Conservation (phyloP, 1,140 invertebrate genomes). For the Drosophila auraria region DNA sequence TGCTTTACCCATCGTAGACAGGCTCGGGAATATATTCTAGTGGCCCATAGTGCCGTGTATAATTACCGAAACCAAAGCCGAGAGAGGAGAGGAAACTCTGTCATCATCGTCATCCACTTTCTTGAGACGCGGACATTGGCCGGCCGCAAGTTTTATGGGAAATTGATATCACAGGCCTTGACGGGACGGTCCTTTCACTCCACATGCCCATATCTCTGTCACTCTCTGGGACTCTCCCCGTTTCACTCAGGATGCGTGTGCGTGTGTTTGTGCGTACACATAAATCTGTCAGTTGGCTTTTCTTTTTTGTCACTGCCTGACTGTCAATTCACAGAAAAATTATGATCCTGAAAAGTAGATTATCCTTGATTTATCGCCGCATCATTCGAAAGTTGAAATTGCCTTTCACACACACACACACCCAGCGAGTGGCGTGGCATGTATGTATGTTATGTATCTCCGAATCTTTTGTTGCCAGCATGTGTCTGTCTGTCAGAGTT, state of each 20-base stretch:
- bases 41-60: neutral
- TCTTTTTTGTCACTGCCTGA: conserved; percentile 81
- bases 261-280: conserved; percentile 72
- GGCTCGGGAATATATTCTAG: neutral
- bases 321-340: conserved; percentile 85
- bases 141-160: conserved; percentile 76
- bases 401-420: conserved; percentile 50
- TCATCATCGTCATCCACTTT: conserved; percentile 76
- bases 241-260: conserved; percentile 38
- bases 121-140: conserved; percentile 39
- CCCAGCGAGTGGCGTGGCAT: conserved; percentile 5
- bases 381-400: conserved; percentile 83
- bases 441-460: conserved; percentile 65
- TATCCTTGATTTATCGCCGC: conserved; percentile 85
- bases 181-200: conserved; percentile 55
- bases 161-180: conserved; percentile 79
- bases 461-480: conserved; percentile 79
- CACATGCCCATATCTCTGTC: conserved; percentile 2
- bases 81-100: conserved; percentile 10
- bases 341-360: conserved; percentile 85
- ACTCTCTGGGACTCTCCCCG: conserved; percentile 7
- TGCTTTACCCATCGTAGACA: neutral
- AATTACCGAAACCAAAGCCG: neutral
- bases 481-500: conserved; percentile 60
- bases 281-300: conserved; percentile 84